phyloP scores from a whole-genome alignment of 37 sponge, comb jelly and placozoan species.

The Spongilla lacustris region DNA sequence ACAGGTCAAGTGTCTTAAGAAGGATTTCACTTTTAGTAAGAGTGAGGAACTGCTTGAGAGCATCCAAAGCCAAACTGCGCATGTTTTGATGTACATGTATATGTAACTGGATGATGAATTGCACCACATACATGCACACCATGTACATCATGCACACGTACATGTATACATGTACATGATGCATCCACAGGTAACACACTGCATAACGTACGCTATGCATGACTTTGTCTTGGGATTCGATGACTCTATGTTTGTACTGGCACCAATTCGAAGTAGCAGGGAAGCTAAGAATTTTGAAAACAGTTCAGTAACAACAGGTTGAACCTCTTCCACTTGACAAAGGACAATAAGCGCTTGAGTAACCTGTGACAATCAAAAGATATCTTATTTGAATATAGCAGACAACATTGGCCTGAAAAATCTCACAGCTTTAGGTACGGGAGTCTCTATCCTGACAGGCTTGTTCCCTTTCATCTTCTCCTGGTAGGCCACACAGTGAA shows the following conservation, averaged over 20 bases:
- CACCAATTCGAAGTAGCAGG: conserved; percentile 82
- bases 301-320: conserved; percentile 51
- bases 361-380: conserved; percentile 15
- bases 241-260: conserved; percentile 54
- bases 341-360: conserved; percentile 53
- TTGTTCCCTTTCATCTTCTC: conserved; percentile 75
- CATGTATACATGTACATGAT: background rate
- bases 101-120: background rate
- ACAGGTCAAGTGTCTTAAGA: conserved; percentile 45
- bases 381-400: background rate
- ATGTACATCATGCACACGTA: background rate
- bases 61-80: conserved; percentile 36
- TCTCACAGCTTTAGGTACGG: conserved; percentile 84
- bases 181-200: background rate
- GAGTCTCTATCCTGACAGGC: conserved; percentile 40
- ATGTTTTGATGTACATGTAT: background rate
- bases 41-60: conserved; percentile 56
- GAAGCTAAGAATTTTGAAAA: conserved; percentile 70
- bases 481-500: conserved; percentile 84
- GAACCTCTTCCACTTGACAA: conserved; percentile 57
- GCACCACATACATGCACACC: background rate
- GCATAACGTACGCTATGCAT: conserved; percentile 7
- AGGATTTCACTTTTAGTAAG: conserved; percentile 61
- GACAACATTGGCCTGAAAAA: background rate
- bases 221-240: conserved; percentile 11